Percentiles rank a stretch among this genome's conserved stretches.
Conservation (phyloP, 2,113 vertebrate genomes). For the Trichechus manatus region DNA sequence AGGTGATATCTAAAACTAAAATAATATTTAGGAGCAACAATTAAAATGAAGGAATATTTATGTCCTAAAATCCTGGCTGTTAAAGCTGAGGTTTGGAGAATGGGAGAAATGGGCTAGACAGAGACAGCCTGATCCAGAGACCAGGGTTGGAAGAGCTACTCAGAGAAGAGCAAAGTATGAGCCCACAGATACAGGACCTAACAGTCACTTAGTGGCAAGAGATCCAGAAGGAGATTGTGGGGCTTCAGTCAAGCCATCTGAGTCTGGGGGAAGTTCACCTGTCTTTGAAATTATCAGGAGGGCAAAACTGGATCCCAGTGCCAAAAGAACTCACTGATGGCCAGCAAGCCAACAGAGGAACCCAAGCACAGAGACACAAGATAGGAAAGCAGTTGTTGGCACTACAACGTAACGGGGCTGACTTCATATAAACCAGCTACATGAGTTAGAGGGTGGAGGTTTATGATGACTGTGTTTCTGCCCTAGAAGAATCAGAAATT, state of each 20-base stretch:
- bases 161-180: not conserved
- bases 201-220: not conserved
- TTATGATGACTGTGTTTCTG: not conserved
- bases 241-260: not conserved
- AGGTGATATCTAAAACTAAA: slow-evolving; percentile 39
- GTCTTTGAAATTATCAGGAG: not conserved
- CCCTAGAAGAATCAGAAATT: not conserved
- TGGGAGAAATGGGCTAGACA: not conserved
- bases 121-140: not conserved
- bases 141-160: not conserved
- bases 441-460: not conserved
- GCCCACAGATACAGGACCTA: not conserved
- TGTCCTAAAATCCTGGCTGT: not conserved
- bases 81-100: slow-evolving; percentile 25
- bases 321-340: not conserved
- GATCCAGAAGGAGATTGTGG: not conserved
- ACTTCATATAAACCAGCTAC: slow-evolving; percentile 11
- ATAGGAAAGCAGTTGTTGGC: not conserved
- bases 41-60: slow-evolving; percentile 62
- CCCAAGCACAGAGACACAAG: not conserved
- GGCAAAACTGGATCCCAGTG: not conserved
- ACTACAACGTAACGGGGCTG: not conserved
- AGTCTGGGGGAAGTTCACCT: not conserved
- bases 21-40: slow-evolving; percentile 50
- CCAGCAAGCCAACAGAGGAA: not conserved